These are phyloP conservation scores for Battus philenor DNA, from an alignment of 1,140 invertebrate species.

Conservation along the genomic window DNA sequence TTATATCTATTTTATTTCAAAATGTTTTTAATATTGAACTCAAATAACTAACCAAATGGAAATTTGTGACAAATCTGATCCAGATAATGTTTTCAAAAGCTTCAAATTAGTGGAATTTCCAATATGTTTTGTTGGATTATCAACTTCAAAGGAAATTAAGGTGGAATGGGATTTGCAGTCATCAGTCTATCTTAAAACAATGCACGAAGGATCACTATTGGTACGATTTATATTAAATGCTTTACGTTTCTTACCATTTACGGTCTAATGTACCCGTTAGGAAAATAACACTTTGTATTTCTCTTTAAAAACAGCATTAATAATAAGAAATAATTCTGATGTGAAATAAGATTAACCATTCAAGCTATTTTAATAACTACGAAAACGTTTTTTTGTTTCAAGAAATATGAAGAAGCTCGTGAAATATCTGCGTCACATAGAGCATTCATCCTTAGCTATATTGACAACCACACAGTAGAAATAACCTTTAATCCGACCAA, in stretches of 20 bases:
- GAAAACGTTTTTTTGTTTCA: no score
- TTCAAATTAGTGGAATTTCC: conserved; percentile 62
- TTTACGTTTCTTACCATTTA: neutral
- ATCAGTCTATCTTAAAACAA: conserved; percentile 56
- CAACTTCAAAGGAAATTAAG: conserved; percentile 36
- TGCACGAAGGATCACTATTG: conserved; percentile 39
- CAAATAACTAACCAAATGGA: conserved; percentile 18
- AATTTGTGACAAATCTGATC: conserved; percentile 34
- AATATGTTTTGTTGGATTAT: conserved; percentile 50
- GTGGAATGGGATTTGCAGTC: conserved; percentile 44
- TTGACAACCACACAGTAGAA: conserved; percentile 35
- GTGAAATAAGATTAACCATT: no score
- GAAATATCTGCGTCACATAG: conserved; percentile 54
- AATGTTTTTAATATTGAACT: conserved; percentile 9
- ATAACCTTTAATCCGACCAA: conserved; percentile 52
- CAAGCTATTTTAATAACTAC: no score
- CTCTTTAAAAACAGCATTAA: no score
- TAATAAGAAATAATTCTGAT: no score
- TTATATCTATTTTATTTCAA: conserved; percentile 15
- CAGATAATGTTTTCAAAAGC: conserved; percentile 50
- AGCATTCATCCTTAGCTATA: conserved; percentile 38
- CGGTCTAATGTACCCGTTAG: neutral
- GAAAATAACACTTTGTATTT: no score
- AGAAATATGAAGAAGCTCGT: conserved; percentile 62
- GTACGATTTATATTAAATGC: conserved; percentile 25